These are phyloP conservation scores for Pollimyrus isidori DNA, from an alignment of 2,113 vertebrate species.

Conservation along the genomic window DNA sequence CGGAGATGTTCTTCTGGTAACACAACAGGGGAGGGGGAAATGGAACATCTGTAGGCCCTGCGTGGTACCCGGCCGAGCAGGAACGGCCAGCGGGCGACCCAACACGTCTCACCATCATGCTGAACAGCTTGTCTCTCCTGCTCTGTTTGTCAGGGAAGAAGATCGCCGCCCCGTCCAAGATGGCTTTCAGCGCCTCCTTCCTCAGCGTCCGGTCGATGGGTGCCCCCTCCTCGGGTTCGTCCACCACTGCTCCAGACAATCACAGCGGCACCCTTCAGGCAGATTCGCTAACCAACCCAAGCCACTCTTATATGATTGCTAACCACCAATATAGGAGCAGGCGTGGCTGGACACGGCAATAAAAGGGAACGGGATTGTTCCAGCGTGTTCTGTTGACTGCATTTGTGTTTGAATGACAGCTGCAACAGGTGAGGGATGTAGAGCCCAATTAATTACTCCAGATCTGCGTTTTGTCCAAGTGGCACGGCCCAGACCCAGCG, in stretches of 20 bases:
- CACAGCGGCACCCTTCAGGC: neutral
- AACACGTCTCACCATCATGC: conserved; percentile 76
- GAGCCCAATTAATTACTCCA: neutral
- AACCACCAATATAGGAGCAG: neutral
- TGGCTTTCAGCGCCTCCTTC: conserved; percentile 78
- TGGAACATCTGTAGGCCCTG: neutral
- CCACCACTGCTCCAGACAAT: conserved; percentile 69
- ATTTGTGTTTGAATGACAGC: neutral
- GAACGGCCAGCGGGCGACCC: neutral
- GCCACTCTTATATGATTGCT: neutral
- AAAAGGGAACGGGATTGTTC: neutral
- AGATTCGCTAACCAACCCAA: neutral
- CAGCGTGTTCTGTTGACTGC: neutral
- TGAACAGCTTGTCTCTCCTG: conserved; percentile 80
- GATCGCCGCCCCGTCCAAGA: conserved; percentile 85
- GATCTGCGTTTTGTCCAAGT: neutral
- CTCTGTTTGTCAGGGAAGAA: conserved; percentile 86
- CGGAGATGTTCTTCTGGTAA: conserved; percentile 83
- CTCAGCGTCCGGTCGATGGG: conserved; percentile 64
- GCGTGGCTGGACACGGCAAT: neutral
- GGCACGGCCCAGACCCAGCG: neutral
- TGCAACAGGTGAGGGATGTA: neutral
- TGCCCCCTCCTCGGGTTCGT: conserved; percentile 62
- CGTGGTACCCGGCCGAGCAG: neutral
- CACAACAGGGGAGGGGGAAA: neutral